Evolutionary conservation across 1,140 invertebrate species (phyloP).

Genomic region (Amyelois transitella): DNA sequence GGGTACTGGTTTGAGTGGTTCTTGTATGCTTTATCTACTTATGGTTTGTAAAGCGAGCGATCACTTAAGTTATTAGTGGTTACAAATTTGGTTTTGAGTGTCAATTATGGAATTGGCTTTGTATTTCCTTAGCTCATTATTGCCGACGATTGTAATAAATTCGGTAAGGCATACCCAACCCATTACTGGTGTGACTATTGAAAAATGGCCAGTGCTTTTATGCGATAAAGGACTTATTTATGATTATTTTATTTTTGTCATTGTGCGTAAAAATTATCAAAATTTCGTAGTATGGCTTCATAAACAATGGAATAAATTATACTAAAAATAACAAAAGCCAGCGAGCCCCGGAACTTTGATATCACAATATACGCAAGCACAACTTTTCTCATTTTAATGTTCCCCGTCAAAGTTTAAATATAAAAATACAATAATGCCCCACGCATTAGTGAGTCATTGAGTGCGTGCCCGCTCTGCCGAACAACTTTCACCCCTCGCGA

Average conservation of each 20-base stretch:
- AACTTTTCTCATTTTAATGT: slow-evolving; percentile 73
- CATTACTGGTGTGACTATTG: too few relatives aligned
- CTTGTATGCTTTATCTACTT: neutral
- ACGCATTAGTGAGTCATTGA: slow-evolving; percentile 70
- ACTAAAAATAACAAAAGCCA: neutral
- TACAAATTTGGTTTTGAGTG: neutral
- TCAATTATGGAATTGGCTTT: neutral
- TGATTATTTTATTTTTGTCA: too few relatives aligned
- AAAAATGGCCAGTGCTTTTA: too few relatives aligned
- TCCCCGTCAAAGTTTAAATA: slow-evolving; percentile 69
- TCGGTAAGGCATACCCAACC: too few relatives aligned
- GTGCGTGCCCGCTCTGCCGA: slow-evolving; percentile 47
- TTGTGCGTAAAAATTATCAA: too few relatives aligned
- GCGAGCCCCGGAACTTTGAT: neutral
- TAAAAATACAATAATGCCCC: slow-evolving; percentile 69
- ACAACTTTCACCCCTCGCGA: slow-evolving; percentile 55
- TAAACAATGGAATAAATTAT: neutral
- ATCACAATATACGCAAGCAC: slow-evolving; percentile 8
- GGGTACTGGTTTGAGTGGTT: neutral
- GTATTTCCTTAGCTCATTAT: too few relatives aligned
- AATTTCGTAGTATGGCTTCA: too few relatives aligned
- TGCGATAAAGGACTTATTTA: too few relatives aligned
- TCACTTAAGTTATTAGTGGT: neutral
- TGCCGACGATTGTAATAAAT: too few relatives aligned
- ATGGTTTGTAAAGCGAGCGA: neutral